Base-by-base conservation (phyloP, 2,888 invertebrate genomes). In the Sesia bembeciformis region DNA sequence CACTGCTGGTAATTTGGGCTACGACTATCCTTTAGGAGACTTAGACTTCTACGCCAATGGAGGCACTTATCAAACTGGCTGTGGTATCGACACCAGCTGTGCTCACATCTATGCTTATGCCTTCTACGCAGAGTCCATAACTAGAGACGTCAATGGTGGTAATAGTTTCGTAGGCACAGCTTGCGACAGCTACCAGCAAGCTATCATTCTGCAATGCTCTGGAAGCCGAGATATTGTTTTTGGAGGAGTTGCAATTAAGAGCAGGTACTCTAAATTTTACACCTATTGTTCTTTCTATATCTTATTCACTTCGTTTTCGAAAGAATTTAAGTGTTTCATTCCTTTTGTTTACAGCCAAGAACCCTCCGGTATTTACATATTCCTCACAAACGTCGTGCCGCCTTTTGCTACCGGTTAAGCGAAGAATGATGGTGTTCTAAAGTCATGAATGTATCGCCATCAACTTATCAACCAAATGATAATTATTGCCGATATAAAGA, bases 11-110 rank as follows among this genome's bases (percentile, higher is more conserved):
- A 4, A 43, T 39, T 53, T 64, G 2, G 90, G 89, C 40, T 87
- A 86, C 61, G 87, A 85, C 62, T 53, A 58, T 0, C 84, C 89
- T 0, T 63, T 89, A 7, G 90, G 90, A 6, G 67, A 77, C 58
- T 4, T 88, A 2, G 81, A 90, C 64, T 87, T 89, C 65, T 90
- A 85, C 59, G 62, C 89, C 40, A 88, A 89, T 58, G 87, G 87
- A 4, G 90, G 88, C 5, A 43, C 59, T 2, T n/a, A 43, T 43
- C 88, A 88, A 61, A 58, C 51, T 3, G 81, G 81, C 7, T 90
- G 90, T 57, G 75, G 67, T 3, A 53, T 52, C 0, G 71, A 76
- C 39, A 0, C 54, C 0, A 2, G 51, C 0, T 90, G 90, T 64
- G 78, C 84, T 0, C 84, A 83, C 52, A 69, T 57, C 2, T 76